These are phyloP conservation scores for Scaptomyza parva DNA, from an alignment of 2,888 invertebrate genomes.

Conservation along the genomic window DNA sequence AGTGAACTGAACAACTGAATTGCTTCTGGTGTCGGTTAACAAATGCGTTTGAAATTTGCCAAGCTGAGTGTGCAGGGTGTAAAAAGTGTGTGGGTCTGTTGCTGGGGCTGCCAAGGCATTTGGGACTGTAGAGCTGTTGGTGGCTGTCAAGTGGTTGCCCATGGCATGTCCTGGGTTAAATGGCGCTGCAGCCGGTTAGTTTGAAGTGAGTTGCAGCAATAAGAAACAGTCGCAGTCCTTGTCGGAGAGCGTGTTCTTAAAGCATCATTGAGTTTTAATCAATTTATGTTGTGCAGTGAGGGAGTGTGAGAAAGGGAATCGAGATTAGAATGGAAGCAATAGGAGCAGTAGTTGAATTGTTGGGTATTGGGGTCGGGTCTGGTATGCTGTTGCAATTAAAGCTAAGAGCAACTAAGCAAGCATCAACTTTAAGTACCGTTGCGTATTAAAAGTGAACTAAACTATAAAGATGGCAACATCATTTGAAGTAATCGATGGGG, in stretches of 20 bases:
- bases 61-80: constrained; percentile 11
- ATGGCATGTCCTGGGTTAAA: constrained; percentile 49
- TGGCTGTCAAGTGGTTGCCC: constrained; percentile 49
- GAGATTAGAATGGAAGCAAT: constrained; percentile 13
- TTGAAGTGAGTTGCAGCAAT: constrained; percentile 47
- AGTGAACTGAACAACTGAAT: constrained; percentile 46
- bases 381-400: constrained; percentile 58
- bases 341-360: constrained; percentile 3
- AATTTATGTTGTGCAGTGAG: constrained; percentile 52
- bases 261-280: constrained; percentile 67
- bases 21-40: constrained; percentile 56
- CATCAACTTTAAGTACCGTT: constrained; percentile 45
- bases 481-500: constrained; percentile 35
- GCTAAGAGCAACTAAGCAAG: constrained; percentile 49
- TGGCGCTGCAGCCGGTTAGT: constrained; percentile 46
- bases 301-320: constrained; percentile 2
- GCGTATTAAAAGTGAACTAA: constrained; percentile 38
- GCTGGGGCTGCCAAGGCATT: not conserved
- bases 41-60: constrained; percentile 60
- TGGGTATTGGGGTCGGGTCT: constrained; percentile 11
- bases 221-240: constrained; percentile 31
- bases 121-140: constrained; percentile 9
- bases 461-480: constrained; percentile 25
- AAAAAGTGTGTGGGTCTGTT: not conserved
- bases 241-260: constrained; percentile 33